phyloP scores from a whole-genome alignment of 1,140 invertebrate species.

The Penaeus indicus region DNA sequence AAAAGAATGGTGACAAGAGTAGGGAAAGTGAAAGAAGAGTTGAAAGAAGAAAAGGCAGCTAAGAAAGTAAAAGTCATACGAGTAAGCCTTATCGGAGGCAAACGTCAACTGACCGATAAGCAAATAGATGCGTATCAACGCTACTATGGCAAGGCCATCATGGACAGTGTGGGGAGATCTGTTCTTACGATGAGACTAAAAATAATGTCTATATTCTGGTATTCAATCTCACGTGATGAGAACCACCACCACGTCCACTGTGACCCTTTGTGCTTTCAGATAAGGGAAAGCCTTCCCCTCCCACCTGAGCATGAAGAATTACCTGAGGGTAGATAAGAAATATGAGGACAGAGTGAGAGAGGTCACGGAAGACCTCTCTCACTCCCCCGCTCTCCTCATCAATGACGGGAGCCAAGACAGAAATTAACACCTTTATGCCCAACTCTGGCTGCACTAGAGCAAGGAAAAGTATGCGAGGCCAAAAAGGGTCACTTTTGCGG shows the following conservation, averaged over 20 bases:
- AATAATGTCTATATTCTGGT: neutral
- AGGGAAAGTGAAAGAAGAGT: neutral
- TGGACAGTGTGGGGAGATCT: constrained; percentile 10
- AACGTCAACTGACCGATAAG: constrained; percentile 15
- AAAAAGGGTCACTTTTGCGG: neutral
- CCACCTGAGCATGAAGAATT: neutral
- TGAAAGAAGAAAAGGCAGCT: constrained; percentile 1
- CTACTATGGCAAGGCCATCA: constrained; percentile 22
- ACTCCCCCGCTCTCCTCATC: constrained; percentile 7
- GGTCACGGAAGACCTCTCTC: no score
- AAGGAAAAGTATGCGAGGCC: constrained; percentile 14
- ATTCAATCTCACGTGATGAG: neutral
- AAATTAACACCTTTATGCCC: constrained; percentile 3
- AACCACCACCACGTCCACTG: neutral
- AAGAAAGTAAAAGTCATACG: neutral
- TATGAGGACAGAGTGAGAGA: no score
- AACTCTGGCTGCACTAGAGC: neutral
- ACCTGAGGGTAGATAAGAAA: no score
- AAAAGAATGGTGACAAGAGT: constrained; percentile 21
- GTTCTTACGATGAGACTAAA: neutral
- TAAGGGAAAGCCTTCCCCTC: constrained; percentile 3
- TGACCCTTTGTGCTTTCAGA: no score
- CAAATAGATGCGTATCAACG: neutral
- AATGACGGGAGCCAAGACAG: neutral
- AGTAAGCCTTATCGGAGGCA: constrained; percentile 28